A percentile compares a stretch with the other conserved stretches of the same genome.
These are phyloP conservation scores for Podarcis lilfordi DNA, from an alignment of 2,797 vertebrate genomes.

Conservation along the genomic window DNA sequence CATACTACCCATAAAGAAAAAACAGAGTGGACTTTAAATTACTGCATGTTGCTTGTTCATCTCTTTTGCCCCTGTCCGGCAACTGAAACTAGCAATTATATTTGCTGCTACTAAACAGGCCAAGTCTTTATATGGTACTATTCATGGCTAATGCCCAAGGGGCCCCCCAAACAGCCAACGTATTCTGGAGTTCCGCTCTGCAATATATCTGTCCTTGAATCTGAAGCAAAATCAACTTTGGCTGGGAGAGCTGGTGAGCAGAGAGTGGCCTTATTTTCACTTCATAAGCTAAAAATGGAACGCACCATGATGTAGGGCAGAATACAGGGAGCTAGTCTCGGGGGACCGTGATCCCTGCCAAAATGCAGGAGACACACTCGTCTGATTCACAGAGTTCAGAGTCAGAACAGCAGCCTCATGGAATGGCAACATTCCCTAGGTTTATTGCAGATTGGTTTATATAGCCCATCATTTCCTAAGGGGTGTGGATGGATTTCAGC, in stretches of 20 bases:
- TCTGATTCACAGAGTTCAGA: neutral
- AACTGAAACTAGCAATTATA: constrained; percentile 9
- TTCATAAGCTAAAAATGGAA: constrained; percentile 19
- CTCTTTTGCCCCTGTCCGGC: neutral
- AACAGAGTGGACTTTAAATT: neutral
- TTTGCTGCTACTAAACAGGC: neutral
- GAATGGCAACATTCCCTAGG: neutral
- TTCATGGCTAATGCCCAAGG: constrained; percentile 14
- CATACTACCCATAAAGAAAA: neutral
- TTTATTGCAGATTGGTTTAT: neutral
- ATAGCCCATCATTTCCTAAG: neutral
- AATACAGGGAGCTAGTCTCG: neutral
- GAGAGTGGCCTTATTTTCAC: constrained; percentile 1
- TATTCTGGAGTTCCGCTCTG: constrained; percentile 7
- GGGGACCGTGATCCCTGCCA: neutral
- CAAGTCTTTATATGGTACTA: constrained; percentile 7
- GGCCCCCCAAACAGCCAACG: neutral
- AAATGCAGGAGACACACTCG: neutral
- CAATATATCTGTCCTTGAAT: constrained; percentile 17
- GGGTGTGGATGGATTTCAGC: neutral
- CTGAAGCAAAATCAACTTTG: neutral
- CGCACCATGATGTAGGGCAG: neutral
- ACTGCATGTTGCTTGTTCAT: neutral
- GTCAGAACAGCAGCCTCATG: neutral
- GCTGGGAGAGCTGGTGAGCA: neutral